A percentile compares a stretch with the other conserved stretches of the same genome.
Conservation (phyloP, 2,888 invertebrate genomes). For the Acronicta alni region DNA sequence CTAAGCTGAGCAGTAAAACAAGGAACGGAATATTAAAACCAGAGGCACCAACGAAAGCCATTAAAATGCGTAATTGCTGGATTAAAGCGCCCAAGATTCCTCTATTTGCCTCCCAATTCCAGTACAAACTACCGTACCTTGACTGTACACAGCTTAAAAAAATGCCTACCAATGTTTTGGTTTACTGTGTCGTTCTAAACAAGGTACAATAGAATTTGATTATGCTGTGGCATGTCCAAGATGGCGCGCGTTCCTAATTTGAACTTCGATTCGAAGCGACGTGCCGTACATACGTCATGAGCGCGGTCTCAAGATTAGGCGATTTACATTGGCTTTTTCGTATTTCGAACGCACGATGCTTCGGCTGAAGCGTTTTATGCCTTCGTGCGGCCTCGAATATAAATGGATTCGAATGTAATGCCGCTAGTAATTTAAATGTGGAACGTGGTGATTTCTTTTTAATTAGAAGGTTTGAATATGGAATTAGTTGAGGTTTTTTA, state of each 20-base stretch:
- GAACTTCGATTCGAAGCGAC: constrained; percentile 77
- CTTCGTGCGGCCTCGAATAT: constrained; percentile 77
- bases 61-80: constrained; percentile 89
- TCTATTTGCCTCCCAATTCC: constrained; percentile 73
- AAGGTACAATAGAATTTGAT: constrained; percentile 20
- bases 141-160: constrained; percentile 60
- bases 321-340: constrained; percentile 87
- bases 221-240: constrained; percentile 72
- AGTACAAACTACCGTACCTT: constrained; percentile 65
- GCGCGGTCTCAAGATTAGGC: constrained; percentile 87
- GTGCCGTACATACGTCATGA: constrained; percentile 87
- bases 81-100: constrained; percentile 88
- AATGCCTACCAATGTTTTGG: neutral
- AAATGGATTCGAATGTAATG: constrained; percentile 73
- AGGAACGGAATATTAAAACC: constrained; percentile 88
- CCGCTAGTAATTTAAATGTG: constrained; percentile 70
- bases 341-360: constrained; percentile 77
- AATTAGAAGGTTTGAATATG: constrained; percentile 53
- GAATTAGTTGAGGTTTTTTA: constrained; percentile 46
- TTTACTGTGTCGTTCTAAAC: constrained; percentile 16
- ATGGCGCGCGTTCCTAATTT: constrained; percentile 76
- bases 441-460: constrained; percentile 74
- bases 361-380: constrained; percentile 78
- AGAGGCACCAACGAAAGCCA: constrained; percentile 80
- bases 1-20: constrained; percentile 82